Conservation (phyloP, 1,140 invertebrate species). For the Drosophila leontia region DNA sequence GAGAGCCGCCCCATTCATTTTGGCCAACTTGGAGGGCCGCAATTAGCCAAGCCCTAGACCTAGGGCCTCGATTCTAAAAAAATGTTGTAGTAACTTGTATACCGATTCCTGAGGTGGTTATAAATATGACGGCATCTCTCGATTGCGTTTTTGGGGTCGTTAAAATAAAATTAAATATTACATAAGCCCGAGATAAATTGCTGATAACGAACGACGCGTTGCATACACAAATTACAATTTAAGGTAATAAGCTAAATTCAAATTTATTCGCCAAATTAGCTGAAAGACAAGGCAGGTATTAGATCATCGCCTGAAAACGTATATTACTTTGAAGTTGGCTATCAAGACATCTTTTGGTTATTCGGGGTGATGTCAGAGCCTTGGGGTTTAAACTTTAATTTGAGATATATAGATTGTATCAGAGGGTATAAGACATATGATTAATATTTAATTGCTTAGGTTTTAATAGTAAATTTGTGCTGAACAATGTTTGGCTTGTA, state of each 20-base stretch:
- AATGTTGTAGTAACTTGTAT: conserved; percentile 1
- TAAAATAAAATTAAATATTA: conserved; percentile 45
- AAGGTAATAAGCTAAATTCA: conserved; percentile 31
- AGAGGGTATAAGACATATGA: conserved; percentile 1
- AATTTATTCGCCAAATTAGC: conserved; percentile 43
- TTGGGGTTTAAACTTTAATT: background rate
- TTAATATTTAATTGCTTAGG: conserved; percentile 16
- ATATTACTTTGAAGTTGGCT: conserved; percentile 2
- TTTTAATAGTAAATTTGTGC: background rate
- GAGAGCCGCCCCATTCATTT: conserved; percentile 72
- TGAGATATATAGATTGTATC: conserved; percentile 11
- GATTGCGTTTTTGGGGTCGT: conserved; percentile 20
- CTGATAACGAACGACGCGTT: conserved; percentile 31
- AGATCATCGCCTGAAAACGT: conserved; percentile 21
- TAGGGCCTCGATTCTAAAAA: conserved; percentile 9
- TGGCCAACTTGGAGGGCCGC: conserved; percentile 50
- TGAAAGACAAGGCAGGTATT: conserved; percentile 26
- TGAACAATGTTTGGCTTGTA: background rate
- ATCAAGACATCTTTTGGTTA: conserved; percentile 15
- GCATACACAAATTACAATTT: conserved; percentile 39
- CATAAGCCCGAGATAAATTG: conserved; percentile 40
- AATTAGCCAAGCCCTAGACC: conserved; percentile 57
- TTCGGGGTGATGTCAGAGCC: conserved; percentile 28
- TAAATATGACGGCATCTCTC: conserved; percentile 43
- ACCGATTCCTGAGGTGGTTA: conserved; percentile 6